Conservation (phyloP, 2,888 invertebrate genomes). For the Achlya flavicornis region DNA sequence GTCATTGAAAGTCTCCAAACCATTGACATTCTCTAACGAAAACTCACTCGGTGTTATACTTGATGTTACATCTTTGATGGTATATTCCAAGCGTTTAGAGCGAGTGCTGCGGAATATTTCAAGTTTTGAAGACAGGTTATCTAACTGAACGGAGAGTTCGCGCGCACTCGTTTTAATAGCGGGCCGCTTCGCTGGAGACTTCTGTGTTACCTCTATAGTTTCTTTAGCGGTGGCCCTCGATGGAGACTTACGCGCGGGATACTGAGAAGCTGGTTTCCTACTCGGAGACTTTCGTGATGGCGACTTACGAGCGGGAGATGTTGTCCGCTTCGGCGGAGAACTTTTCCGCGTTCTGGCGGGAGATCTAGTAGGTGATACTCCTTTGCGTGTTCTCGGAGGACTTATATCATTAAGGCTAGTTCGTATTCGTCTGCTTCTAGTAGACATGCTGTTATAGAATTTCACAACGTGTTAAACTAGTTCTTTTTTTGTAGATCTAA, state of each 20-base stretch:
- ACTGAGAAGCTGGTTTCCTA: slow-evolving; percentile 68
- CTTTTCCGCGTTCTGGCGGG: slow-evolving; percentile 73
- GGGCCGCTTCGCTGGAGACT: slow-evolving; percentile 67
- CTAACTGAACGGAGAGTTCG: slow-evolving; percentile 52
- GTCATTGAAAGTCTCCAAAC: slow-evolving; percentile 50
- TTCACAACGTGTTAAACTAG: slow-evolving; percentile 32
- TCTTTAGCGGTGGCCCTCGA: slow-evolving; percentile 61
- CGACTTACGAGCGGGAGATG: slow-evolving; percentile 72
- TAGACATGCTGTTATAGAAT: slow-evolving; percentile 64
- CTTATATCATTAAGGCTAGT: slow-evolving; percentile 61
- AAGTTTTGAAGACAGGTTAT: slow-evolving; percentile 52
- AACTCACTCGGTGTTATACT: slow-evolving; percentile 41
- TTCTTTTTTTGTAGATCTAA: slow-evolving; percentile 51
- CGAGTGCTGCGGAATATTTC: slow-evolving; percentile 59
- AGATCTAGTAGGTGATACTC: slow-evolving; percentile 72
- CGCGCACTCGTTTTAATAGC: slow-evolving; percentile 42
- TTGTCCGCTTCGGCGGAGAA: slow-evolving; percentile 60
- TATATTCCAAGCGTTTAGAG: slow-evolving; percentile 65
- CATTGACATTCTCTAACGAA: slow-evolving; percentile 59
- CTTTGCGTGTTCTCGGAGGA: slow-evolving; percentile 67
- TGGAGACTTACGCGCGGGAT: slow-evolving; percentile 74
- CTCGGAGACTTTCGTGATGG: slow-evolving; percentile 80
- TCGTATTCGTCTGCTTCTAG: slow-evolving; percentile 71
- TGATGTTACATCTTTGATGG: slow-evolving; percentile 59
- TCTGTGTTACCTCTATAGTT: slow-evolving; percentile 43